Conservation (phyloP, 2,113 vertebrate species). For the Trogon melanurus region DNA sequence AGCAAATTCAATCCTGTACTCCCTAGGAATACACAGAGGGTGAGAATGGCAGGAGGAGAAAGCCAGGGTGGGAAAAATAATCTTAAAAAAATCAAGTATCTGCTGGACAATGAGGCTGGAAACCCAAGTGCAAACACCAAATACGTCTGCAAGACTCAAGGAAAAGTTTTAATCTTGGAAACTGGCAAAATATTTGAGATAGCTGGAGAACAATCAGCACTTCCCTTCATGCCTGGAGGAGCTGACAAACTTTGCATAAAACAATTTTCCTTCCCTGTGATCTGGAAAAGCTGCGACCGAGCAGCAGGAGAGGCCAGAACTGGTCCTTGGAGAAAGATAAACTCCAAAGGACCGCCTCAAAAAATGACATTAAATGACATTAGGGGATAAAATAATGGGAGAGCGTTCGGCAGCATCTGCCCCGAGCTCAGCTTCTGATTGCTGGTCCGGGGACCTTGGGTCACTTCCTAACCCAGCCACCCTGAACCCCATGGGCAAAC, state of each 20-base stretch:
- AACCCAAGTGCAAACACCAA: not conserved
- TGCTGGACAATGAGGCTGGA: not conserved
- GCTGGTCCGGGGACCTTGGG: not conserved
- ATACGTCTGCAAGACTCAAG: not conserved
- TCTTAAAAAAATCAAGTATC: rapidly evolving
- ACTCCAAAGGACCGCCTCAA: not conserved
- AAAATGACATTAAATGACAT: not conserved
- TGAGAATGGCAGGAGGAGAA: not conserved
- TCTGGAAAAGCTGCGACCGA: not conserved
- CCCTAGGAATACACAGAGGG: not conserved
- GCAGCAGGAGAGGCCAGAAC: not conserved
- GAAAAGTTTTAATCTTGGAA: constrained; percentile 41
- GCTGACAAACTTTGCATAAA: constrained; percentile 24
- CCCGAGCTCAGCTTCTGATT: not conserved
- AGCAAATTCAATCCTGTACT: not conserved
- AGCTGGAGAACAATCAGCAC: constrained; percentile 25
- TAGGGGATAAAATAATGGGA: rapidly evolving
- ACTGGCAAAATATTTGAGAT: constrained; percentile 59
- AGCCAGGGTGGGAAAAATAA: not conserved
- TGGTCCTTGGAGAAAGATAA: not conserved
- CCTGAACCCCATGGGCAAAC: not conserved
- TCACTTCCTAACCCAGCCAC: not conserved
- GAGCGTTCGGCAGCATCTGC: not conserved
- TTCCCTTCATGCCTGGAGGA: constrained; percentile 29
- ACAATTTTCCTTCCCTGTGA: constrained; percentile 25